Evolutionary conservation across 2,113 vertebrate genomes (phyloP), one percentile per base, ranked within the genome.

Genomic region (Mixornis gularis): DNA sequence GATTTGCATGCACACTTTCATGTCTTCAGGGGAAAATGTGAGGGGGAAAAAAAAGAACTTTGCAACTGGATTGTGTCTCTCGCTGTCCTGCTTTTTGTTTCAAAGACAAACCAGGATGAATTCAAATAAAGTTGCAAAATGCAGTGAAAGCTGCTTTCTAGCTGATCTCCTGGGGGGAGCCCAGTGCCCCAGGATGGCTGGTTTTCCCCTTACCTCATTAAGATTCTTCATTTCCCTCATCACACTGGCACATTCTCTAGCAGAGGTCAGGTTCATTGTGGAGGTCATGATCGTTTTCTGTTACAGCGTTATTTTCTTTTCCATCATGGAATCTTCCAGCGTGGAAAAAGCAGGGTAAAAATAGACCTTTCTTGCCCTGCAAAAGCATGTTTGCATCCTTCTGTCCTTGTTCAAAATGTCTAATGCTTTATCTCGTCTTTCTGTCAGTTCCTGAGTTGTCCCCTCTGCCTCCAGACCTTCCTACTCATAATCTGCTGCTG

Each of bases 201-300:
- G 6, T 9, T 94, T 81, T 89, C 65, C 65, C 77, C 13, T 91
- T 38, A 8, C 30, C 80, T 87, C 87, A 91, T 94, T 94, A 93
- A 85, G 69, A 95, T 91, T 85, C 93, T 68, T 91, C 53, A 52
- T 94, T 96, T 91, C 62, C 65, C 70, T 79, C 93, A 46, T 85
- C 73, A 64, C 52, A 36, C 80, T 93, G 89, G 69, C 91, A 90
- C 70, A 48, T 94, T 91, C 74, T 92, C 48, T 92, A n/a, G 73
- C 60, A n/a, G 71, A 56, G 91, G 91, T 94, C 84, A 68, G 62
- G 65, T 21, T 93, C 2, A 0, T 64, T 48, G 73, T 29, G 32
- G 80, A 89, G 91, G 94, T 94, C 93, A 60, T 0, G 4, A 56
- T 71, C 21, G 3, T 90, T 92, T 90, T 94, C 77, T 84, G n/a